Base-by-base conservation (phyloP, 2,888 invertebrate species). In the Xestia ashworthii region DNA sequence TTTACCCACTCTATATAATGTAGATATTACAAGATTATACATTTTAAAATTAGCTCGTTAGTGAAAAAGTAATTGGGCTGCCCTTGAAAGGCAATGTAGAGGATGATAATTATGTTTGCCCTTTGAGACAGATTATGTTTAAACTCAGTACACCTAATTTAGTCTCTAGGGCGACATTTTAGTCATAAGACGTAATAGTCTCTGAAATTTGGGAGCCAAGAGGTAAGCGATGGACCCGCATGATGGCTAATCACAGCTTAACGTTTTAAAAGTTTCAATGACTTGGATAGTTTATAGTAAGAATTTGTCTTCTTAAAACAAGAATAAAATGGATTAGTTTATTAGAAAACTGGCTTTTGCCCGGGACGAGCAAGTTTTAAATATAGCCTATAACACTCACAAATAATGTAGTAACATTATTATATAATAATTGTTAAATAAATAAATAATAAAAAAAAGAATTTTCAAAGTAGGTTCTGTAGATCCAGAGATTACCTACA, bases 111-210 rank as follows among this genome's bases (percentile, higher is more conserved):
- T 83, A 83, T 38, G 69, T 65, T 66, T 71, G 76, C 69, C 87
- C 78, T 74, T 74, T 74, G 88, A 87, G 88, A 80, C 80, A 75
- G 81, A 88, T 88, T 87, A 83, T 75, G 75, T 73, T 86, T 67
- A 78, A 80, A 79, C 83, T 76, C 72, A 58, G 71, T 73, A 74
- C 55, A 85, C 70, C 60, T 60, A 77, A 74, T 80, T 79, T 62
- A 46, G 73, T 65, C 78, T 68, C 80, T 41, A 16, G 78, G 67
- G 86, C 73, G 64, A 53, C 60, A 46, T 79, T 79, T 38, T 41
- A 74, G 64, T 78, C 80, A 79, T 82, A 71, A 78, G 76, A 85
- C 12, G 65, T 80, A 64, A 76, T 74, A 78, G 72, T 67, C 76
- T 58, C 68, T 70, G 65, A 87, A 73, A 66, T 75, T 75, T 76